Conservation (phyloP, 2,113 vertebrate species). For the Tragelaphus buxtoni region DNA sequence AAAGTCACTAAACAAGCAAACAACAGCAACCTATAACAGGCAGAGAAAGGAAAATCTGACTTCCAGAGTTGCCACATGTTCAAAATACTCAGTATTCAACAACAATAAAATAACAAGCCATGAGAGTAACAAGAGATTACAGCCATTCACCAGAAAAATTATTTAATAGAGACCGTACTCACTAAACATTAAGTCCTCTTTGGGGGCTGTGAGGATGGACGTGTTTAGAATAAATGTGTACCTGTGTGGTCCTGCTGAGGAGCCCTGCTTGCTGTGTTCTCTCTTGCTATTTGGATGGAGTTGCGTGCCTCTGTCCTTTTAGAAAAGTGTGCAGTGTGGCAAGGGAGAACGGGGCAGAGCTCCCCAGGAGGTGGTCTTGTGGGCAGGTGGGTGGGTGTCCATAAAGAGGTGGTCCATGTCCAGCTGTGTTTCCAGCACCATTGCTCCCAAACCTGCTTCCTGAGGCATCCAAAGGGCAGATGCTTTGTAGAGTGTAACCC, state of each 20-base stretch:
- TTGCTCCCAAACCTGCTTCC: background rate
- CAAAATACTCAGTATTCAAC: background rate
- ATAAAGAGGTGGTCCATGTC: background rate
- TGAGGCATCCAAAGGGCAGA: background rate
- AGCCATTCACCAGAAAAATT: background rate
- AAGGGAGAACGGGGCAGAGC: background rate
- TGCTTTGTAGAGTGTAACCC: background rate
- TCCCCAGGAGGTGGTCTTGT: no score
- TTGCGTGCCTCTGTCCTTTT: background rate
- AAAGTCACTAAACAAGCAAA: background rate
- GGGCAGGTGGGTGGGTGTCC: background rate
- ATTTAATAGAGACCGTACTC: background rate
- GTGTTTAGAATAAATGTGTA: slow-evolving; percentile 72
- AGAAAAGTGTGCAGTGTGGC: background rate
- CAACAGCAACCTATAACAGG: background rate
- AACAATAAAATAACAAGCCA: background rate
- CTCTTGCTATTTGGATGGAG: slow-evolving; percentile 56
- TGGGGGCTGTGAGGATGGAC: slow-evolving; percentile 52
- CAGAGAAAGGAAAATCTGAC: background rate
- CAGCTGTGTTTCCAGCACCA: background rate
- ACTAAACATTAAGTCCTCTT: slow-evolving; percentile 62
- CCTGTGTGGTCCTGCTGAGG: slow-evolving; percentile 61
- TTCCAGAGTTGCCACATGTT: background rate
- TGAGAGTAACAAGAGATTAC: background rate
- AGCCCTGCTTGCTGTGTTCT: slow-evolving; percentile 59